phyloP scores from a whole-genome alignment of 2,888 invertebrate genomes.

The Lypha dubia region DNA sequence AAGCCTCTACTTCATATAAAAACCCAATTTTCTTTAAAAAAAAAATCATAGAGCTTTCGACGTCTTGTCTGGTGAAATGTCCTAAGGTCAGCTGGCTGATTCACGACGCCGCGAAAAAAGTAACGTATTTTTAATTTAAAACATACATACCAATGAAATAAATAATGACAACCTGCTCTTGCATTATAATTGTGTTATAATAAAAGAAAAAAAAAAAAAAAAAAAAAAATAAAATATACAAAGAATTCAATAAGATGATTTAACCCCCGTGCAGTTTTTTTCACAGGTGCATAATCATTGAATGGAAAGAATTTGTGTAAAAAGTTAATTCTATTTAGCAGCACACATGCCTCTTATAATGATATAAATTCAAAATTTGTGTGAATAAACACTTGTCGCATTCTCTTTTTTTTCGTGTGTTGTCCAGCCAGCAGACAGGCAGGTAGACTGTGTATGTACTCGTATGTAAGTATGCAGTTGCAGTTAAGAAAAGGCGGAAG shows the following conservation, averaged over 20 bases:
- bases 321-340: conserved; percentile 39
- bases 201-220: too few species aligned
- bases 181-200: neutral
- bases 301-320: conserved; percentile 68
- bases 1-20: too few species aligned
- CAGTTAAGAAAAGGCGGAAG: conserved; percentile 44
- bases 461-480: neutral
- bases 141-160: neutral
- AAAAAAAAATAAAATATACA: neutral
- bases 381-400: conserved; percentile 68
- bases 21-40: too few species aligned
- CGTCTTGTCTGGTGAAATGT: too few species aligned
- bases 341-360: conserved; percentile 50
- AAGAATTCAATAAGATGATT: conserved; percentile 43
- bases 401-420: conserved; percentile 32
- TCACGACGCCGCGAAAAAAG: too few species aligned
- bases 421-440: conserved; percentile 31
- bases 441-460: too few species aligned
- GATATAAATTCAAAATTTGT: conserved; percentile 59
- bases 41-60: too few species aligned
- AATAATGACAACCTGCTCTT: conserved; percentile 16
- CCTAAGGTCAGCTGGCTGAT: too few species aligned
- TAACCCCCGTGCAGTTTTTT: conserved; percentile 51
- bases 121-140: conserved; percentile 48
- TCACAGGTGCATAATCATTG: conserved; percentile 72